Evolutionary conservation across 2,888 invertebrate species (phyloP), one percentile per base, ranked within the genome.

Genomic region (Leptinotarsa haldemani): DNA sequence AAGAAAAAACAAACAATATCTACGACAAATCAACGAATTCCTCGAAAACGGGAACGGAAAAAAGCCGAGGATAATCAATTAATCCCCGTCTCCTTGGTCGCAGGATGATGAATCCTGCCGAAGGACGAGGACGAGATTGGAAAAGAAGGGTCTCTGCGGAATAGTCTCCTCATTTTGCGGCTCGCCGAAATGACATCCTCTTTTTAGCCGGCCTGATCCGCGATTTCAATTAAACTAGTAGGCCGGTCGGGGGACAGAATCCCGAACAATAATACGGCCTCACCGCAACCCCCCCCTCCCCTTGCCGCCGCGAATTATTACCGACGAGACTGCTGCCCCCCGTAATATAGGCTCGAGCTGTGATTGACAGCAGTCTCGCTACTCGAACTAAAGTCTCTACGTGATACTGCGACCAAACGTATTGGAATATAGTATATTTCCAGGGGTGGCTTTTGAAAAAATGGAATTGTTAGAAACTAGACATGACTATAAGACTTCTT

Each of bases 171-270:
- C 84, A 83, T 85, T 85, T 85, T 84, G 83, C 81, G 83, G 85
- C 83, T 84, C 47, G 61, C 20, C 83, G 85, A 85, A 86, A 86
- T 86, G 86, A 86, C 86, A 86, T 86, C 85, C 86, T 86, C 86
- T 86, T 86, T 86, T 86, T 86, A 86, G 84, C 84, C 83, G 81
- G 83, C 84, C 85, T 86, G 85, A 86, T 86, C 86, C 86, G 86
- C 85, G 85, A 82, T 86, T 86, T 85, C 86, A 86, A 86, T 86
- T 86, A 86, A 86, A 86, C 83, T 81, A 82, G 82, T 83, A 83
- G 68, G 69, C 50, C 70, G 73, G 75, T 66, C 63, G 56, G 73
- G 72, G 73, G 65, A 70, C 69, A 63, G 61, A 61, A 40, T 40
- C 61, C 30, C 75, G 75, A 75, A 75, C 75, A 75, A 75, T 75